Evolutionary conservation across 1,140 invertebrate genomes (phyloP).

Genomic region (Drosophila fuyamai): DNA sequence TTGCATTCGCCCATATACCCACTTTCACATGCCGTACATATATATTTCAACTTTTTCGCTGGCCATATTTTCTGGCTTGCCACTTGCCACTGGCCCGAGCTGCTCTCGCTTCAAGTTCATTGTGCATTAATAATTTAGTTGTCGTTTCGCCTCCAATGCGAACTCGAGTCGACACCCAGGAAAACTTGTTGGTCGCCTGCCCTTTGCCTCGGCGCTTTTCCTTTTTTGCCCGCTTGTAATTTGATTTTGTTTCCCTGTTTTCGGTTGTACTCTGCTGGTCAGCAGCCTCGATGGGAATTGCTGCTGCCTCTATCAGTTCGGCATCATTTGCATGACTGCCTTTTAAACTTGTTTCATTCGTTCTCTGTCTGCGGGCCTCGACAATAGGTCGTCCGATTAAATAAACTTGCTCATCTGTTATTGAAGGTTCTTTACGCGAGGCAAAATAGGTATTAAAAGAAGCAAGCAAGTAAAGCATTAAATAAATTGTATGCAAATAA

Average conservation of each 20-base stretch:
- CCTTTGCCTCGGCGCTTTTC: conserved; percentile 5
- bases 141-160: conserved; percentile 53
- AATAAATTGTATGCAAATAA: too few species aligned
- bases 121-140: conserved; percentile 82
- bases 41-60: conserved; percentile 43
- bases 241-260: conserved; percentile 58
- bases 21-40: conserved; percentile 15
- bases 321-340: conserved; percentile 49
- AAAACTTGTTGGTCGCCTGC: conserved; percentile 44
- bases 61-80: conserved; percentile 72
- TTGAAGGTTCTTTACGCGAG: not conserved
- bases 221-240: conserved; percentile 49
- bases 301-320: conserved; percentile 20
- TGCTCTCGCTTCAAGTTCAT: conserved; percentile 69
- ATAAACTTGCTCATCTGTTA: conserved; percentile 11
- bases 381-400: conserved; percentile 13
- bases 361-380: conserved; percentile 2
- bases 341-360: conserved; percentile 30
- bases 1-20: conserved; percentile 50
- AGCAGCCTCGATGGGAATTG: conserved; percentile 49
- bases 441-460: too few species aligned
- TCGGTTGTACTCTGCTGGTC: conserved; percentile 38
- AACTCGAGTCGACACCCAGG: conserved; percentile 49
- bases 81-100: conserved; percentile 31
- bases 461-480: too few species aligned